These are phyloP conservation scores for Eumacrocentrus americanus DNA, from an alignment of 2,888 invertebrate genomes.

Conservation along the genomic window DNA sequence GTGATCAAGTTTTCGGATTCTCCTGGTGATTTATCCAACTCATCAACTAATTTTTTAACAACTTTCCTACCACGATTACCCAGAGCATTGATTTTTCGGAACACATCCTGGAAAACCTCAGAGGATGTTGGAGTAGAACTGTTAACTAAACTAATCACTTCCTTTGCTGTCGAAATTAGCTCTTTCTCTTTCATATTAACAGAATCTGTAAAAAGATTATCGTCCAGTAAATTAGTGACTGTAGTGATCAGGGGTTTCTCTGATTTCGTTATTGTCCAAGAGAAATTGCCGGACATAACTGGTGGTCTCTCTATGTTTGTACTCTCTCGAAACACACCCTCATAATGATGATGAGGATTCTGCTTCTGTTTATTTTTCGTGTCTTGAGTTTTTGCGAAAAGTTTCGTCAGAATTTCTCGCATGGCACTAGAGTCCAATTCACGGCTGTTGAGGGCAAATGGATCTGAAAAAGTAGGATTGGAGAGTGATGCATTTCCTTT, in stretches of 20 bases:
- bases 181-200: neutral
- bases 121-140: slow-evolving; percentile 49
- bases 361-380: slow-evolving; percentile 50
- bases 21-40: slow-evolving; percentile 46
- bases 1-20: slow-evolving; percentile 36
- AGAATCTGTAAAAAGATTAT: too few relatives aligned
- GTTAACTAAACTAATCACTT: neutral
- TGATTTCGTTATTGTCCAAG: neutral
- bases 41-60: slow-evolving; percentile 65
- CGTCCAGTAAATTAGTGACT: too few relatives aligned
- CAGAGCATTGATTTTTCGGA: slow-evolving; percentile 65
- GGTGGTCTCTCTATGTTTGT: slow-evolving; percentile 52
- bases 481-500: slow-evolving; percentile 30
- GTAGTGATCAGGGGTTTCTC: too few relatives aligned
- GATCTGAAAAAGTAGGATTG: slow-evolving; percentile 27
- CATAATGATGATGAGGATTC: slow-evolving; percentile 49
- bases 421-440: slow-evolving; percentile 52
- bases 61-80: slow-evolving; percentile 68
- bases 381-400: slow-evolving; percentile 47
- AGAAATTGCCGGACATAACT: slow-evolving; percentile 8
- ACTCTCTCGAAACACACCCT: slow-evolving; percentile 48
- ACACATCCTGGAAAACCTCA: slow-evolving; percentile 69
- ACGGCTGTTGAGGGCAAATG: slow-evolving; percentile 38
- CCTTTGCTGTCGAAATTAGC: neutral
- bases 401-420: slow-evolving; percentile 49